Base-by-base conservation (phyloP, 1,140 invertebrate genomes). In the Temnothorax curvispinosus region DNA sequence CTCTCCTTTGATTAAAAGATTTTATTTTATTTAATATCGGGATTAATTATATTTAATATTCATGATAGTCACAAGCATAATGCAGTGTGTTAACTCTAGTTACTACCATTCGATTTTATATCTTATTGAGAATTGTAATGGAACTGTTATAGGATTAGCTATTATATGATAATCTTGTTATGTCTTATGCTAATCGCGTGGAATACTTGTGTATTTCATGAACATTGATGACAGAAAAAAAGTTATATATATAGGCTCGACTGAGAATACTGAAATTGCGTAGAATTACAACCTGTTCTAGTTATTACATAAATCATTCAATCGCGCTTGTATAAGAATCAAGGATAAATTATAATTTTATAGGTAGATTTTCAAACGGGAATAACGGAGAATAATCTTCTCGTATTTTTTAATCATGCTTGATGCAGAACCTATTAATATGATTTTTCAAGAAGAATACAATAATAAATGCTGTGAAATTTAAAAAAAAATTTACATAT, bases 321-420 rank as follows among this genome's bases (percentile, higher is more conserved):
- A 44, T 0, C 4, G 5, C 3, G 5, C 3, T 21, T 21, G 18
- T 21, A 1, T 58, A 5, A 76, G 35, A 13, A 58, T 58, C 35
- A 58, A 56, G 32, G 35, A 60, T 75, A 76, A 58, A 60, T 60
- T 60, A 76, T 76, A 76, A 38, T 76, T 41, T 76, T 76, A 9
- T 32, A 76, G 11, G 21, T 35, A 27, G 13, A 56, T 75, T 58
- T 76, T 44, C 3, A 41, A 7, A 56, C 11, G 3, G 11, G 9
- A 32, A 41, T 13, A 75, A 58, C 9, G n/a, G 0, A 18, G 18
- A 18, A 69, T 27, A 27, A 18, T 47, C 21, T 27, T 38, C 1
- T 18, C 15, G 4, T 76, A 62, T 60, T 18, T 75, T 44, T 62
- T 18, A 11, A 41, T 56, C 13, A 35, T n/a, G 38, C 5, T 15